Conservation (phyloP, 2,797 vertebrate species). For the Alcedo quadribrachys region DNA sequence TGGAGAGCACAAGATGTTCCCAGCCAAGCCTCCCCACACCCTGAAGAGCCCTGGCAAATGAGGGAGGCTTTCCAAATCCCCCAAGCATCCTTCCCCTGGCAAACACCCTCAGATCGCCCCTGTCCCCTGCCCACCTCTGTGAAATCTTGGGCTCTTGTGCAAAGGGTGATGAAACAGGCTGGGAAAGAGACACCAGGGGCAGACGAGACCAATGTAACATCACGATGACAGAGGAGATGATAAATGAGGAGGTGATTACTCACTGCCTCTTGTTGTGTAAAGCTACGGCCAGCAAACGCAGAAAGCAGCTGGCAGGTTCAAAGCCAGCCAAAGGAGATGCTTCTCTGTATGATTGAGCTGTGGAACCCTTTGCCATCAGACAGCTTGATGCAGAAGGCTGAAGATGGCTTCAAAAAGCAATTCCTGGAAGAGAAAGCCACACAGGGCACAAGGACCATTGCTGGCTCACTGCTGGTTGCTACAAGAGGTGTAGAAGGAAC, state of each 20-base stretch:
- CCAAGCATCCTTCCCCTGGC: rapidly evolving
- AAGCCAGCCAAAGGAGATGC: neutral
- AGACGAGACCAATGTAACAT: rapidly evolving
- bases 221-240: neutral
- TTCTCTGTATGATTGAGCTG: neutral
- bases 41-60: rapidly evolving
- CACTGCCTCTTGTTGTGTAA: neutral
- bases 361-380: neutral
- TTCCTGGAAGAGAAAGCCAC: neutral
- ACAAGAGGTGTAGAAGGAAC: neutral
- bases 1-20: neutral
- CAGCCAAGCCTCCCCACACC: neutral
- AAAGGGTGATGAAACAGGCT: neutral
- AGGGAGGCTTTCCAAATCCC: neutral
- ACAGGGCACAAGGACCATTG: rapidly evolving
- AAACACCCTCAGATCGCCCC: rapidly evolving
- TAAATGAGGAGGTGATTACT: neutral
- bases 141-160: neutral
- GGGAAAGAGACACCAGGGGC: neutral
- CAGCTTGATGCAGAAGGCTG: neutral
- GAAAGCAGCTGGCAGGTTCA: neutral
- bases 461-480: neutral
- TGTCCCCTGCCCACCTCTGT: neutral
- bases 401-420: neutral
- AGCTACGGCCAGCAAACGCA: neutral